These are phyloP conservation scores for Nomada flava DNA, from an alignment of 2,888 invertebrate species.

Conservation along the genomic window DNA sequence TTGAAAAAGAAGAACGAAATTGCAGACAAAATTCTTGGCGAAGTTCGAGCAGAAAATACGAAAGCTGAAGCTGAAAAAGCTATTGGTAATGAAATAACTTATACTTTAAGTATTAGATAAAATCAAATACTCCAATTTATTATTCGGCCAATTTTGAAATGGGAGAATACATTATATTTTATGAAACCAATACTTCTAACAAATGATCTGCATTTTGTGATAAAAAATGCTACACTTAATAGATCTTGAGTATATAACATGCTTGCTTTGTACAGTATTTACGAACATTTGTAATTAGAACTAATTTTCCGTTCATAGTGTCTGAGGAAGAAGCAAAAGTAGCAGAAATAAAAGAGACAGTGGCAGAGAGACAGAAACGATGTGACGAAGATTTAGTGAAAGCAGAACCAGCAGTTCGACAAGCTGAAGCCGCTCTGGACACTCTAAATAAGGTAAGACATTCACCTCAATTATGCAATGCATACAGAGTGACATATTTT, in stretches of 20 bases:
- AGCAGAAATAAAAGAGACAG: conserved; percentile 94
- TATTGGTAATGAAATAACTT: conserved; percentile 84
- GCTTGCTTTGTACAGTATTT: too few relatives aligned
- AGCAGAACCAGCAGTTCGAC: conserved; percentile 95
- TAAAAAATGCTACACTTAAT: too few relatives aligned
- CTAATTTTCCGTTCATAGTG: conserved; percentile 81
- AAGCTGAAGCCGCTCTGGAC: conserved; percentile 95
- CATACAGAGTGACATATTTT: too few relatives aligned
- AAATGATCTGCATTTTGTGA: too few relatives aligned
- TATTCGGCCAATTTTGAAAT: too few relatives aligned
- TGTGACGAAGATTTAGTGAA: conserved; percentile 95
- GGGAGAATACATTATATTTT: too few relatives aligned
- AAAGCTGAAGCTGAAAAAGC: conserved; percentile 95
- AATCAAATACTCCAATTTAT: neutral
- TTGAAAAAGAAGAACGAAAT: conserved; percentile 95
- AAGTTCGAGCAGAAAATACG: conserved; percentile 95
- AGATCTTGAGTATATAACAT: too few relatives aligned
- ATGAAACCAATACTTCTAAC: too few relatives aligned
- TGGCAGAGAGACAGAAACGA: conserved; percentile 92
- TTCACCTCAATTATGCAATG: neutral
- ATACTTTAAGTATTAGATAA: neutral
- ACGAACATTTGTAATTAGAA: too few relatives aligned
- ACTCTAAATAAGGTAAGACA: conserved; percentile 92
- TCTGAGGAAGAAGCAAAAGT: conserved; percentile 96
- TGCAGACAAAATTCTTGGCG: conserved; percentile 94